A percentile compares a stretch with the other conserved stretches of the same genome.
These are phyloP conservation scores for Eristalis intricaria DNA, from an alignment of 2,888 invertebrate species.

Conservation along the genomic window DNA sequence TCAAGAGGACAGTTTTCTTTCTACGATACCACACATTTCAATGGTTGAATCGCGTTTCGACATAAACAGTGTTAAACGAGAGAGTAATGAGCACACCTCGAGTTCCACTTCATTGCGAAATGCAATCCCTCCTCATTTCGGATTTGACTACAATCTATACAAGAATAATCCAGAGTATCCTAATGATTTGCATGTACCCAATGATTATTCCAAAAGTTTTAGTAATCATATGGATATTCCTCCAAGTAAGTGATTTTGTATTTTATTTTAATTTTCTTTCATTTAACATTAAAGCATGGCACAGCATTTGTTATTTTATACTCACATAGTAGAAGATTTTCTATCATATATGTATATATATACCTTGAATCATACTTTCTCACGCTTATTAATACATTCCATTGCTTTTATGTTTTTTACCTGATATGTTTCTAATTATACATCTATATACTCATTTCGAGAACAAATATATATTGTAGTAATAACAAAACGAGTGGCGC, in stretches of 20 bases:
- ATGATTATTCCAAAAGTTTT: conserved; percentile 80
- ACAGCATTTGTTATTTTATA: conserved; percentile 17
- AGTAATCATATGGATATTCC: conserved; percentile 82
- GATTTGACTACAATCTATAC: conserved; percentile 79
- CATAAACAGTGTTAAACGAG: conserved; percentile 79
- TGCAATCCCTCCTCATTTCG: conserved; percentile 75
- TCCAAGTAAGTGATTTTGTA: conserved; percentile 78
- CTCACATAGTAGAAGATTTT: not conserved
- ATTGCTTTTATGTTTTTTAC: not conserved
- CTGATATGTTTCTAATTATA: not conserved
- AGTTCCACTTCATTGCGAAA: conserved; percentile 76
- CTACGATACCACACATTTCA: conserved; percentile 80
- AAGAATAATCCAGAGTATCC: conserved; percentile 79
- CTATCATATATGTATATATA: not conserved
- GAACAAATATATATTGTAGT: too few relatives aligned
- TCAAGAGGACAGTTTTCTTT: conserved; percentile 80
- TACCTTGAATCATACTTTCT: not conserved
- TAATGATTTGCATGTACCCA: conserved; percentile 80
- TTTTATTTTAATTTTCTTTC: conserved; percentile 1
- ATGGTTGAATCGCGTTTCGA: conserved; percentile 80
- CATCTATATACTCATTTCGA: too few relatives aligned
- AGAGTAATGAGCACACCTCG: conserved; percentile 76
- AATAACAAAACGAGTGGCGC: too few relatives aligned
- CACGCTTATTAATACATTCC: not conserved
- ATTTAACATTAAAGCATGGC: conserved; percentile 1